A percentile compares a stretch with the other conserved stretches of the same genome.
These are phyloP conservation scores for Thunnus albacares DNA, from an alignment of 2,797 vertebrate genomes.

Conservation along the genomic window DNA sequence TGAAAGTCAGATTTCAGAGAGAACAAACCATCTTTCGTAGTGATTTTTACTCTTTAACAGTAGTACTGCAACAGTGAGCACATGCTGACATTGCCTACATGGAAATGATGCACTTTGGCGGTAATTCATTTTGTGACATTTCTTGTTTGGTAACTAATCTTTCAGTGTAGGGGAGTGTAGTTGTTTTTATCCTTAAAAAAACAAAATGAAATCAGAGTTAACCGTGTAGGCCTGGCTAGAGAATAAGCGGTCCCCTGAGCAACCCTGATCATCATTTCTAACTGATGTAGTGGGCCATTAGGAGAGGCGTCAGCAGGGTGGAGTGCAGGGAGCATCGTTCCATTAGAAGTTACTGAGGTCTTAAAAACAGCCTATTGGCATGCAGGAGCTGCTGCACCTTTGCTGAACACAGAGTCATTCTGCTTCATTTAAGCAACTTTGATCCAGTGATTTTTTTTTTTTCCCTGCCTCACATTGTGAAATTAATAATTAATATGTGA, in stretches of 20 bases:
- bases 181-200: background rate
- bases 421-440: slow-evolving; percentile 80
- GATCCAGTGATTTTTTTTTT: slow-evolving; percentile 68
- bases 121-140: no score
- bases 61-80: no score
- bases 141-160: no score
- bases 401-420: slow-evolving; percentile 68
- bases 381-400: slow-evolving; percentile 68
- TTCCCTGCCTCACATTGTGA: slow-evolving; percentile 69
- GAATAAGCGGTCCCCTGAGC: background rate
- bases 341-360: slow-evolving; percentile 56
- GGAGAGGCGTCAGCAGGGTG: slow-evolving; percentile 31
- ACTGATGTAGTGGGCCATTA: slow-evolving; percentile 46
- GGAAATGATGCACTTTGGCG: no score
- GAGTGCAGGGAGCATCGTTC: slow-evolving; percentile 41
- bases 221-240: background rate
- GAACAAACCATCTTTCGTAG: no score
- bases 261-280: slow-evolving; percentile 23
- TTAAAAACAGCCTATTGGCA: slow-evolving; percentile 69
- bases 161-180: no score
- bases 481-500: slow-evolving; percentile 84
- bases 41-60: no score
- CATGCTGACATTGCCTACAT: no score
- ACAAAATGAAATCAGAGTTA: background rate
- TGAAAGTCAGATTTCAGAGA: no score